Evolutionary conservation across 1,140 invertebrate species (phyloP).

Genomic region (Ladona fulva): DNA sequence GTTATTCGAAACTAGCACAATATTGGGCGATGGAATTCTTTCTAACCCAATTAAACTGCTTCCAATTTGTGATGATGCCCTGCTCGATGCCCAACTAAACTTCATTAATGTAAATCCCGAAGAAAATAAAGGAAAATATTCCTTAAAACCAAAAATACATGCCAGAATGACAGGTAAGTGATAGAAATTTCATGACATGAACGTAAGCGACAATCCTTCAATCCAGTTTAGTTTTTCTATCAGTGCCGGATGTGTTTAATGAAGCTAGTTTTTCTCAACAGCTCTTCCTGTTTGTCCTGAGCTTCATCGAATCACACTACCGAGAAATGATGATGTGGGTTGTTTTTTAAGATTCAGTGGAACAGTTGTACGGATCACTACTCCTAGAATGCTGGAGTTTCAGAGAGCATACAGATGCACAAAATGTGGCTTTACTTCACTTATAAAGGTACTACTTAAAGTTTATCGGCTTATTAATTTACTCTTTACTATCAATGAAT

Average conservation of each 20-base stretch:
- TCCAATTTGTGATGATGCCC: slow-evolving; percentile 50
- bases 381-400: slow-evolving; percentile 67
- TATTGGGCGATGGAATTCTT: slow-evolving; percentile 47
- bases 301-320: slow-evolving; percentile 48
- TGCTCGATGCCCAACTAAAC: slow-evolving; percentile 47
- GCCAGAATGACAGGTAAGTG: slow-evolving; percentile 41
- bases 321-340: slow-evolving; percentile 54
- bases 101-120: slow-evolving; percentile 33
- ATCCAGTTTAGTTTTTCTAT: neutral
- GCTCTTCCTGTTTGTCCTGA: slow-evolving; percentile 49
- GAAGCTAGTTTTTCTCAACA: neutral
- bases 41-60: slow-evolving; percentile 44
- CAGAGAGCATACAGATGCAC: slow-evolving; percentile 62
- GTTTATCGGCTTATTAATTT: no score
- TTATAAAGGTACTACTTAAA: slow-evolving; percentile 52
- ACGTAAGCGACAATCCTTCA: neutral
- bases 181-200: neutral
- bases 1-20: slow-evolving; percentile 47
- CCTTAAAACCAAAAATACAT: slow-evolving; percentile 57
- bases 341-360: slow-evolving; percentile 54
- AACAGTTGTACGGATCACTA: slow-evolving; percentile 65
- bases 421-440: slow-evolving; percentile 63
- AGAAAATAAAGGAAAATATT: slow-evolving; percentile 32
- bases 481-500: no score
- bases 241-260: neutral